Evolutionary conservation across 1,140 invertebrate species (phyloP).

Genomic region (Drosophila fuyamai): DNA sequence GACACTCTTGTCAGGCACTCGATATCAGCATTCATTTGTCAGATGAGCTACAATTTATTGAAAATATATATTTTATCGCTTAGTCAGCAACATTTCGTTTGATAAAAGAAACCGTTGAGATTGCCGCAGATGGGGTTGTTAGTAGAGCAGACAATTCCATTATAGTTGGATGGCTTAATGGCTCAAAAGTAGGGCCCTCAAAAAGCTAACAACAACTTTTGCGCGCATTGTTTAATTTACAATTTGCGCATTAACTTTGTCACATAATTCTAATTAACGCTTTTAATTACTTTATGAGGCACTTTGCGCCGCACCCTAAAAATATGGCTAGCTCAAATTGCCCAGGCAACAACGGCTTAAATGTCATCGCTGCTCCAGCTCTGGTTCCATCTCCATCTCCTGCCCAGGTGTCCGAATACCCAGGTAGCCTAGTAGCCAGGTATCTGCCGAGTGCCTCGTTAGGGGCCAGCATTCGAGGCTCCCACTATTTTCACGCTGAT

Average conservation of each 20-base stretch:
- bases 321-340: slow-evolving; percentile 77
- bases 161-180: slow-evolving; percentile 26
- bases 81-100: slow-evolving; percentile 49
- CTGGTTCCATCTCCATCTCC: slow-evolving; percentile 1
- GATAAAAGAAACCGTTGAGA: slow-evolving; percentile 17
- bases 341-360: slow-evolving; percentile 72
- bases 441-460: slow-evolving; percentile 68
- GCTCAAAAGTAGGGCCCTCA: slow-evolving; percentile 8
- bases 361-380: slow-evolving; percentile 53
- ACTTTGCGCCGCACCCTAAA: slow-evolving; percentile 78
- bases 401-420: slow-evolving; percentile 25
- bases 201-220: slow-evolving; percentile 22
- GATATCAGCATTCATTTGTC: slow-evolving; percentile 58
- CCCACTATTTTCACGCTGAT: slow-evolving; percentile 64
- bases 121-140: slow-evolving; percentile 14
- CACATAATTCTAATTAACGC: slow-evolving; percentile 82
- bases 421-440: slow-evolving; percentile 18
- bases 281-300: slow-evolving; percentile 83
- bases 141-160: not conserved
- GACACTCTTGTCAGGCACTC: slow-evolving; percentile 39
- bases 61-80: slow-evolving; percentile 42
- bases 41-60: slow-evolving; percentile 67
- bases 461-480: slow-evolving; percentile 45
- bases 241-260: slow-evolving; percentile 82
- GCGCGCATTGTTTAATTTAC: slow-evolving; percentile 79